These are phyloP conservation scores for Drosophila malerkotliana DNA, from an alignment of 1,140 invertebrate genomes.

Conservation along the genomic window DNA sequence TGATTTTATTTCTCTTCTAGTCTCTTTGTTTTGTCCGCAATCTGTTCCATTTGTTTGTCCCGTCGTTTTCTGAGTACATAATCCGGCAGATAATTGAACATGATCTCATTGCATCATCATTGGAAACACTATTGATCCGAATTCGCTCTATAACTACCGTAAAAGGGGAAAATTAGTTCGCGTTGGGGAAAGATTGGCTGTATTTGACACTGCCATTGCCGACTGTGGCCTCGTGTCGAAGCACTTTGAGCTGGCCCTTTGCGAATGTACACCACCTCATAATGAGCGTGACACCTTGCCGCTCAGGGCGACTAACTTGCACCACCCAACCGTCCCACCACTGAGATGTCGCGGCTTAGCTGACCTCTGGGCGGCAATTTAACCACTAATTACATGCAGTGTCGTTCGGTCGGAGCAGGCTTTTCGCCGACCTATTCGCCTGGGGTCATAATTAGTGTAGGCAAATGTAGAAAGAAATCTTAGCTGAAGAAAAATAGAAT, in stretches of 20 bases:
- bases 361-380: constrained; percentile 79
- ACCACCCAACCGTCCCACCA: constrained; percentile 15
- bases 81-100: constrained; percentile 21
- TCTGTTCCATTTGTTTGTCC: constrained; percentile 56
- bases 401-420: constrained; percentile 22
- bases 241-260: constrained; percentile 48
- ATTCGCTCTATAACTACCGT: constrained; percentile 21
- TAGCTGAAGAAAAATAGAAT: constrained; percentile 23
- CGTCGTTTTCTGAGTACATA: constrained; percentile 28
- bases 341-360: constrained; percentile 23
- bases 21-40: constrained; percentile 40
- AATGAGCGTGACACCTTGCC: constrained; percentile 70
- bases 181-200: constrained; percentile 5
- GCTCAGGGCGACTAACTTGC: constrained; percentile 22
- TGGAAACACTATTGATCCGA: constrained; percentile 6
- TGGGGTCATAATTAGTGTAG: constrained; percentile 80
- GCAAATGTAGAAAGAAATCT: constrained; percentile 79
- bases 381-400: constrained; percentile 81
- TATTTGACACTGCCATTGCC: constrained; percentile 27
- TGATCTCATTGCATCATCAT: constrained; percentile 23
- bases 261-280: constrained; percentile 71
- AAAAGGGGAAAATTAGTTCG: constrained; percentile 11
- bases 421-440: constrained; percentile 46
- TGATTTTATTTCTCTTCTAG: constrained; percentile 46
- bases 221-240: constrained; percentile 45